Evolutionary conservation across 2,113 vertebrate species (phyloP).

Genomic region (Dolichallabes microphthalmus): DNA sequence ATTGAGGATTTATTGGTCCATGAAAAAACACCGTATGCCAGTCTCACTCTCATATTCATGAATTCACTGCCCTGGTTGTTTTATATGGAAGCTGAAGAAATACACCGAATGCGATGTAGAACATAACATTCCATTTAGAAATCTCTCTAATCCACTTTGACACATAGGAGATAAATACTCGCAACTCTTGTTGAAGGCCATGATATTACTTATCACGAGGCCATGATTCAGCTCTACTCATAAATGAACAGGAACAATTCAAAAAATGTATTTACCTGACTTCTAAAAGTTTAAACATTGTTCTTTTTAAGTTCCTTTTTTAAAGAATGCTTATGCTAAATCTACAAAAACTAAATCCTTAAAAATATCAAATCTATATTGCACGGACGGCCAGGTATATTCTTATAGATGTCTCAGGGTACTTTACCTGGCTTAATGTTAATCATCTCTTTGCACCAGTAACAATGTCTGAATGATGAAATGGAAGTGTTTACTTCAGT

Average conservation of each 20-base stretch:
- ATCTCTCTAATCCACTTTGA: no score
- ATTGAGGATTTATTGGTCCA: no score
- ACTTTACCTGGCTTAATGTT: not conserved
- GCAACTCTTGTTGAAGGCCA: not conserved
- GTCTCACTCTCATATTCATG: not conserved
- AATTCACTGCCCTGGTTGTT: not conserved
- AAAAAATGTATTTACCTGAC: not conserved
- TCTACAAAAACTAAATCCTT: not conserved
- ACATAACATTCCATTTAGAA: no score
- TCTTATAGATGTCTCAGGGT: not conserved
- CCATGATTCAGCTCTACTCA: not conserved
- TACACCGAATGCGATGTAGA: no score
- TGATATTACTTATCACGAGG: slow-evolving; percentile 22
- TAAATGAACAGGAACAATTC: not conserved
- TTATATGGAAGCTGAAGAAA: no score
- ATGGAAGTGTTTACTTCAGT: slow-evolving; percentile 28
- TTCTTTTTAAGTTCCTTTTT: not conserved
- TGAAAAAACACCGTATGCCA: no score
- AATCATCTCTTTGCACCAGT: slow-evolving; percentile 3
- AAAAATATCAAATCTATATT: not conserved
- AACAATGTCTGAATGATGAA: slow-evolving; percentile 31
- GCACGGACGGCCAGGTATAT: not conserved
- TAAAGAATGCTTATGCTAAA: not conserved
- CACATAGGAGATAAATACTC: no score
- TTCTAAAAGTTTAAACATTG: not conserved